These are phyloP conservation scores for Pogonomyrmex californicus DNA, from an alignment of 1,140 invertebrate genomes.

Conservation along the genomic window DNA sequence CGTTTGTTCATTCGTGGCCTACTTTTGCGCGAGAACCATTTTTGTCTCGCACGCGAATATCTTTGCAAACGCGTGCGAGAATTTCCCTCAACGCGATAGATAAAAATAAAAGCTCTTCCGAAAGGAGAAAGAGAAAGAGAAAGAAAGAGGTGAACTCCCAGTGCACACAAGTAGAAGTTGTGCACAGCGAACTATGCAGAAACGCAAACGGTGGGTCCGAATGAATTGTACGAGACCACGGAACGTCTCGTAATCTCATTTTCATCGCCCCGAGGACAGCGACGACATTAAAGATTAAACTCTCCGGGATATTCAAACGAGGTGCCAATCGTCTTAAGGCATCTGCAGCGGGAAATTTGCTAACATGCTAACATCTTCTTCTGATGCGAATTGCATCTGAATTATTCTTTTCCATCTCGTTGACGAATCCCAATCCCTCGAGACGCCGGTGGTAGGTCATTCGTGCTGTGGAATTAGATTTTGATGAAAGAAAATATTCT, in stretches of 20 bases:
- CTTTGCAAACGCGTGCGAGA: neutral
- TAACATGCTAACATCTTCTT: conserved; percentile 16
- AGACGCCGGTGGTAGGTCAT: neutral
- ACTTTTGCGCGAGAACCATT: neutral
- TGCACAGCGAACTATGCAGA: conserved; percentile 3
- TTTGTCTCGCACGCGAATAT: conserved; percentile 12
- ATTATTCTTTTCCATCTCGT: conserved; percentile 36
- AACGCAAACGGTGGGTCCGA: neutral
- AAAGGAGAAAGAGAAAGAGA: neutral
- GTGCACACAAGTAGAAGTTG: conserved; percentile 8
- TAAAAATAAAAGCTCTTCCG: neutral
- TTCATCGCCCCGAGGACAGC: conserved; percentile 41
- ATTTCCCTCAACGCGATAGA: neutral
- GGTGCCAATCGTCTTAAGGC: conserved; percentile 51
- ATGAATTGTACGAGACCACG: conserved; percentile 61
- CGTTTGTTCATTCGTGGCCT: neutral
- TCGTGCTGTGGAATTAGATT: conserved; percentile 21
- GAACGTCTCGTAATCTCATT: conserved; percentile 62
- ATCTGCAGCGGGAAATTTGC: conserved; percentile 26
- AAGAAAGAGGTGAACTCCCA: conserved; percentile 8
- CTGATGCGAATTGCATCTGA: conserved; percentile 18
- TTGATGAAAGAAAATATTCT: neutral
- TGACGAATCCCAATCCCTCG: neutral
- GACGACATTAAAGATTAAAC: conserved; percentile 58
- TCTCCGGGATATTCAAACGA: conserved; percentile 55